phyloP scores from a whole-genome alignment of 1,140 invertebrate genomes.

The Diploscapter pachys region DNA sequence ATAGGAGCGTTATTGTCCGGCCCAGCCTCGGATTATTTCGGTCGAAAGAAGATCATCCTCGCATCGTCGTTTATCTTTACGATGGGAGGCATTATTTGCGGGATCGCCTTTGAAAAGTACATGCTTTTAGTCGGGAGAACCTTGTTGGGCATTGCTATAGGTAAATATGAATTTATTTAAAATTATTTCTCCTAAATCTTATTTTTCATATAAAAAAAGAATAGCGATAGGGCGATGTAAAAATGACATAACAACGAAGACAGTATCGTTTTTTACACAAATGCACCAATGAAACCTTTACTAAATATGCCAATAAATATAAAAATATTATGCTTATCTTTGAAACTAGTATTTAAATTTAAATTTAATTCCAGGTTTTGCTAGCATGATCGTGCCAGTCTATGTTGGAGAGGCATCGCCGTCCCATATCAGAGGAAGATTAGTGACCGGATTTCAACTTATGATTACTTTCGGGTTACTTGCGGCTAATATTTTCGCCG shows the following conservation, averaged over 20 bases:
- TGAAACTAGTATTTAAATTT: background rate
- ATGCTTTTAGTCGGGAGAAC: constrained; percentile 65
- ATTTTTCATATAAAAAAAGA: constrained; percentile 14
- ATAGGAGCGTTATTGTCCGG: constrained; percentile 65
- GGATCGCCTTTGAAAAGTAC: constrained; percentile 61
- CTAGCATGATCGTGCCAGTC: constrained; percentile 68
- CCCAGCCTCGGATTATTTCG: constrained; percentile 63
- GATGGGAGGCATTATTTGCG: constrained; percentile 65
- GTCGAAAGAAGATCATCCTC: constrained; percentile 66
- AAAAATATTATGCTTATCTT: too few species aligned
- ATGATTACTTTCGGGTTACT: constrained; percentile 68
- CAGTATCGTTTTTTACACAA: background rate
- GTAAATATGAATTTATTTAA: constrained; percentile 57
- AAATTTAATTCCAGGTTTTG: constrained; percentile 61
- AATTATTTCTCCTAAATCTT: constrained; percentile 13
- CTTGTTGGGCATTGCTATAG: constrained; percentile 68
- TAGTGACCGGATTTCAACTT: constrained; percentile 66
- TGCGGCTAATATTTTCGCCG: constrained; percentile 65
- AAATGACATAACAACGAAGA: background rate
- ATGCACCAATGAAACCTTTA: background rate
- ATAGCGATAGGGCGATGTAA: background rate
- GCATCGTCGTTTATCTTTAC: constrained; percentile 66
- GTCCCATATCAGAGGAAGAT: constrained; percentile 63
- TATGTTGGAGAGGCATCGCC: constrained; percentile 68
- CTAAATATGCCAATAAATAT: too few species aligned